Conservation (phyloP, 2,797 vertebrate genomes). For the Paguma larvata region DNA sequence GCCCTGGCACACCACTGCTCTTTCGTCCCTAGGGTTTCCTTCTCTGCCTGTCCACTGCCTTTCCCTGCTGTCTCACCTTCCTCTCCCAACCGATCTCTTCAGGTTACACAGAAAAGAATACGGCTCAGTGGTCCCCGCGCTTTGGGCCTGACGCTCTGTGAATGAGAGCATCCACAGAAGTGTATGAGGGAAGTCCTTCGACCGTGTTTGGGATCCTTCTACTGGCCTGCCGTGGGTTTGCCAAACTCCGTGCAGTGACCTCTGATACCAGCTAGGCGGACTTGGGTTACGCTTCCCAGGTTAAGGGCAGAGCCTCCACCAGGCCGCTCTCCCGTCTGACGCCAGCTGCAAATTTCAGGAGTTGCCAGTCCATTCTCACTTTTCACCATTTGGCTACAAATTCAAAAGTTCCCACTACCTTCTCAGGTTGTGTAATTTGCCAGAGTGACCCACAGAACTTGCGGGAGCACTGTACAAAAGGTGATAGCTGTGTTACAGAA, state of each 20-base stretch:
- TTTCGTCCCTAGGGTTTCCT: background rate
- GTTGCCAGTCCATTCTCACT: background rate
- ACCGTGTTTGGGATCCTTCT: background rate
- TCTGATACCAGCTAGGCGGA: background rate
- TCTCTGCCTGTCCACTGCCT: background rate
- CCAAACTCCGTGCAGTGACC: background rate
- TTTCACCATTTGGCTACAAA: background rate
- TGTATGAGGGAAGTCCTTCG: background rate
- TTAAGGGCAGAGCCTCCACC: background rate
- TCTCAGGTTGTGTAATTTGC: background rate
- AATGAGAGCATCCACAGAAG: background rate
- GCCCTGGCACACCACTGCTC: fast-evolving
- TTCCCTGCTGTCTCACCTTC: background rate
- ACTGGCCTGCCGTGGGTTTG: fast-evolving
- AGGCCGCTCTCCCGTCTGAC: background rate
- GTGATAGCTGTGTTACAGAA: background rate
- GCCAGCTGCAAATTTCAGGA: background rate
- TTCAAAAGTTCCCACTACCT: background rate
- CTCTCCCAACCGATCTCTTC: background rate
- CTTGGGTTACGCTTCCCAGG: background rate
- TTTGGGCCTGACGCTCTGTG: background rate
- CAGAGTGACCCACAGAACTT: background rate
- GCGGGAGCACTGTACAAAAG: background rate
- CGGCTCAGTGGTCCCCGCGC: background rate
- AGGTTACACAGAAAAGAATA: background rate